These are phyloP conservation scores for Danio tinwini DNA, from an alignment of 2,797 vertebrate species.

Conservation along the genomic window DNA sequence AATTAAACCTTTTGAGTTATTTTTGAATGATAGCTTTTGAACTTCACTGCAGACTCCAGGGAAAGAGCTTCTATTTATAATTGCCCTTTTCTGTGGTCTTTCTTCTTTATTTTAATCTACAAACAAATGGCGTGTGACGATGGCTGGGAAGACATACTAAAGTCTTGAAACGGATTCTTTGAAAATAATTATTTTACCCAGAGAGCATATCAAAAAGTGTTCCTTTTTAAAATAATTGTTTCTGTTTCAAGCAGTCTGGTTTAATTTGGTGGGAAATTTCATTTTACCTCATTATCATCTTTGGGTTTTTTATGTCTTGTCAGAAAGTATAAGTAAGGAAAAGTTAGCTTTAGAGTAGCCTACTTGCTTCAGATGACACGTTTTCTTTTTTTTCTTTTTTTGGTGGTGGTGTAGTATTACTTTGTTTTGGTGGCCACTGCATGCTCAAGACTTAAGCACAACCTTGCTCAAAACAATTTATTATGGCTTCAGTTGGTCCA, in stretches of 20 bases:
- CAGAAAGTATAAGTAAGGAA: background rate
- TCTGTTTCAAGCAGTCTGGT: background rate
- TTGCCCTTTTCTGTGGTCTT: background rate
- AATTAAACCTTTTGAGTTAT: constrained; percentile 31
- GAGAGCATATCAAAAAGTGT: background rate
- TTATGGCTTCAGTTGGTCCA: too few relatives aligned
- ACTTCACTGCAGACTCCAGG: background rate
- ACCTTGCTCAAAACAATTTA: too few relatives aligned
- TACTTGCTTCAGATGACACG: background rate
- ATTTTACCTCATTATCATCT: background rate
- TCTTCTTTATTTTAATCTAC: background rate
- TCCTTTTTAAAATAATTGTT: background rate
- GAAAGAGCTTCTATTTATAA: constrained; percentile 12
- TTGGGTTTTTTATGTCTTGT: background rate
- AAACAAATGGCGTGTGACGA: background rate
- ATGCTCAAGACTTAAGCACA: background rate
- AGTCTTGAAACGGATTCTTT: background rate
- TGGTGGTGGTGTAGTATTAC: background rate
- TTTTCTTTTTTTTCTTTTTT: background rate
- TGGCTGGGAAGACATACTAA: too few relatives aligned
- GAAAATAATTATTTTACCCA: background rate
- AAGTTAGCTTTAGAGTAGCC: background rate
- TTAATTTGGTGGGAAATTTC: background rate
- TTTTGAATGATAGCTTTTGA: constrained; percentile 9
- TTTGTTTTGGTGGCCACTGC: background rate